Evolutionary conservation across 30 jellyfish, hydroid and myxozoan genomes (phyloP).

Genomic region (Calvadosia cruxmelitensis): DNA sequence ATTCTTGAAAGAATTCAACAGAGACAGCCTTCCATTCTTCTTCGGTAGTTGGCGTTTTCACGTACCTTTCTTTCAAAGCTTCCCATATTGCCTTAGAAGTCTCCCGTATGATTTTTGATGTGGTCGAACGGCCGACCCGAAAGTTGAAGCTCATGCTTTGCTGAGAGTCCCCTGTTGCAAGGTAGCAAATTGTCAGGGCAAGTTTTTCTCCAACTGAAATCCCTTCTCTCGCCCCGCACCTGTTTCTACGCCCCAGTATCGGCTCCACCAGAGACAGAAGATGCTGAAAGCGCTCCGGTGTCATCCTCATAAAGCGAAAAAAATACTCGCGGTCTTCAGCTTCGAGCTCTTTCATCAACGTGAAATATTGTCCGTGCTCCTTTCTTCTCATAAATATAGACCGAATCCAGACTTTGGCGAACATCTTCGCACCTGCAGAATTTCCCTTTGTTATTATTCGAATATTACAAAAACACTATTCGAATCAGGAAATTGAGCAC

Average conservation of each 20-base stretch:
- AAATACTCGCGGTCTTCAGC: constrained; percentile 32
- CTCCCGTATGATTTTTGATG: constrained; percentile 8
- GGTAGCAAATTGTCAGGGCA: constrained; percentile 15
- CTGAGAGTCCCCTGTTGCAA: constrained; percentile 43
- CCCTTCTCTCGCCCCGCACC: constrained; percentile 18
- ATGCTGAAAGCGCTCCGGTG: constrained; percentile 17
- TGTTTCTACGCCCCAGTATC: constrained; percentile 1
- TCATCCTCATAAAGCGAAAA: constrained; percentile 26
- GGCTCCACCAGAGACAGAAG: constrained; percentile 19
- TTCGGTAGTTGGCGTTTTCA: constrained; percentile 15
- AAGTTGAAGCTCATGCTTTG: constrained; percentile 19
- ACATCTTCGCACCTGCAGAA: too few relatives aligned
- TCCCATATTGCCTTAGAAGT: background rate
- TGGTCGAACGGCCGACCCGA: constrained; percentile 9
- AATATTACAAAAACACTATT: too few relatives aligned
- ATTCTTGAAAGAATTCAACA: constrained; percentile 7
- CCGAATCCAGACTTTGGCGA: constrained; percentile 34
- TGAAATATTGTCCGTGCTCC: constrained; percentile 15
- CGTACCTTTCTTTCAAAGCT: background rate
- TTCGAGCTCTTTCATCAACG: constrained; percentile 22
- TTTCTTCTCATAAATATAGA: constrained; percentile 13
- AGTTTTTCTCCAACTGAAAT: constrained; percentile 18
- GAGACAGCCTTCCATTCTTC: constrained; percentile 53
- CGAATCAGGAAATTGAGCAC: too few relatives aligned
- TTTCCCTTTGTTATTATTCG: too few relatives aligned